Evolutionary conservation across 2,113 vertebrate species (phyloP), one percentile per base, ranked within the genome.

Genomic region (Saccopteryx bilineata): DNA sequence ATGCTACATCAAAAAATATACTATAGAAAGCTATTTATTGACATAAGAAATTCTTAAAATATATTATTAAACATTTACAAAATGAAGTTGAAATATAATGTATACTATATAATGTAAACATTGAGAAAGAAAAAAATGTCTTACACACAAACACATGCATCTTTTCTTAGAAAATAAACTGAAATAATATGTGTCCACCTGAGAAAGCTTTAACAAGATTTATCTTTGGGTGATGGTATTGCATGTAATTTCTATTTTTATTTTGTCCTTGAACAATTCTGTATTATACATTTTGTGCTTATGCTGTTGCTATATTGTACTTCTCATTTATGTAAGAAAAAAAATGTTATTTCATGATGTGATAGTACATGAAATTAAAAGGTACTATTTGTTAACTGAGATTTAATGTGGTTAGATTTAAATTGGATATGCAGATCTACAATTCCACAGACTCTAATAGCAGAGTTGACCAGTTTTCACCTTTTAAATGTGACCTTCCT

Each of bases 401-500:
- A 84, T 58, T 87, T 88, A 71, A 60, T n/a, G 39, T n/a, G 69
- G 61, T 91, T 65, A 33, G 7, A 14, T 76, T 91, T 85, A 86
- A 96, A 92, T 26, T 26, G 7, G 63, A 82, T 91, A 71, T 39
- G 56, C 12, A 91, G 5, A 61, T 5, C 0, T 72, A 31, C 31
- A 74, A 69, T 63, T 17, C 11, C 26, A 87, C 17, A 50, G 78
- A 58, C 66, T 74, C 33, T 65, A 68, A 74, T 72, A 76, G 52
- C 10, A 52, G 58, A 82, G 14, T 68, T 90, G 84, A 79, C 85
- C 52, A 81, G 7, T n/a, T 86, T 88, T 50, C 46, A 74, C 21
- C 24, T 91, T 86, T 91, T 46, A 78, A 96, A 58, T 75, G 11
- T 79, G 15, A 86, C 11, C 33, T 84, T 74, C 75, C n/a, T 17